phyloP scores from a whole-genome alignment of 2,888 invertebrate species.

The Drosophila vallismaia region DNA sequence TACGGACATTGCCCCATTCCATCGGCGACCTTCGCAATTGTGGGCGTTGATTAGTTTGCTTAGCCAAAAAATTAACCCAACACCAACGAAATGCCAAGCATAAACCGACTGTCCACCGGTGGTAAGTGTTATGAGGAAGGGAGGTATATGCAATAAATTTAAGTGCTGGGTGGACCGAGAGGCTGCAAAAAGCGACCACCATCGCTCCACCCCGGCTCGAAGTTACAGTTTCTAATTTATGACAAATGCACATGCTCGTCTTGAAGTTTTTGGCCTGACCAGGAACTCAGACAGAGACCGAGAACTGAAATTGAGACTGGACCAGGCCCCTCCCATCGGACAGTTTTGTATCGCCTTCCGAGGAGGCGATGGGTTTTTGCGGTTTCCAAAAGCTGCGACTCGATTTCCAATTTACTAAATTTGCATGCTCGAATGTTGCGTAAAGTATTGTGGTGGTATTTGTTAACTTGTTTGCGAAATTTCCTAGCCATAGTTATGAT shows the following conservation, averaged over 20 bases:
- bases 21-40: slow-evolving; percentile 40
- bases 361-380: slow-evolving; percentile 59
- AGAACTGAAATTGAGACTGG: slow-evolving; percentile 25
- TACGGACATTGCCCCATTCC: slow-evolving; percentile 44
- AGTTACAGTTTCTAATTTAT: slow-evolving; percentile 77
- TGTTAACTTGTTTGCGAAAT: slow-evolving; percentile 44
- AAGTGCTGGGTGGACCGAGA: slow-evolving; percentile 53
- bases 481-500: slow-evolving; percentile 50
- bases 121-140: slow-evolving; percentile 38
- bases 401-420: slow-evolving; percentile 74
- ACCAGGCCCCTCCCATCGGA: slow-evolving; percentile 28
- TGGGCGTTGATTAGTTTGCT: slow-evolving; percentile 74
- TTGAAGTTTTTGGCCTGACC: slow-evolving; percentile 60
- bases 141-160: slow-evolving; percentile 76
- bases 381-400: slow-evolving; percentile 58
- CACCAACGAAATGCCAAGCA: slow-evolving; percentile 15
- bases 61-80: slow-evolving; percentile 50
- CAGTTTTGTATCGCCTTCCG: slow-evolving; percentile 18
- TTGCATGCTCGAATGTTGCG: slow-evolving; percentile 67
- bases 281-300: slow-evolving; percentile 9
- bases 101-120: slow-evolving; percentile 8
- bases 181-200: slow-evolving; percentile 50
- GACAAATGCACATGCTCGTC: slow-evolving; percentile 74
- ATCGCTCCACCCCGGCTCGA: slow-evolving; percentile 22
- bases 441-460: slow-evolving; percentile 33